Base-by-base conservation (phyloP, 2,113 vertebrate species). In the Condylura cristata region DNA sequence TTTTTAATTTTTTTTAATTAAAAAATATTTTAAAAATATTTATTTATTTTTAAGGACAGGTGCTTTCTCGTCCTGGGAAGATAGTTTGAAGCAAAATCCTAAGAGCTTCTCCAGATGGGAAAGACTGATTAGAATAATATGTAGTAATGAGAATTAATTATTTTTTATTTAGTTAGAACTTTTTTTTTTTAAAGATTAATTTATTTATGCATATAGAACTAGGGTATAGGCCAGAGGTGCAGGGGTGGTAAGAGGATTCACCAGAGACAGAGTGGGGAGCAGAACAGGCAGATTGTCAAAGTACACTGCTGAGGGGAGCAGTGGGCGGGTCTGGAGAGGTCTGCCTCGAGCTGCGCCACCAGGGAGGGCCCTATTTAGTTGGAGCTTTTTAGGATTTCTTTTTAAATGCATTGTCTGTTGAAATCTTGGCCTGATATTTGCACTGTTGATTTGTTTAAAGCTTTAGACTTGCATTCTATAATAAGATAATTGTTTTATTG, bases 1-100 rank as follows among this genome's bases (percentile, higher is more conserved):
- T n/a, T n/a, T n/a, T n/a, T n/a, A n/a, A n/a, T n/a, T n/a, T n/a
- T n/a, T n/a, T n/a, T n/a, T n/a, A n/a, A n/a, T n/a, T n/a, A n/a
- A n/a, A n/a, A n/a, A n/a, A n/a, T n/a, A n/a, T n/a, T n/a, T n/a
- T n/a, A n/a, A n/a, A n/a, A n/a, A n/a, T n/a, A n/a, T n/a, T n/a
- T n/a, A n/a, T n/a, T n/a, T n/a, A n/a, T n/a, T n/a, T n/a, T n/a
- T n/a, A n/a, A n/a, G n/a, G 89, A 86, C 74, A 92, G 83, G 56
- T 84, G 79, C 68, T 88, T 95, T 94, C 78, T 89, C 92, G 74
- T 70, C 82, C 86, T 96, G 92, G 65, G 70, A 92, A 89, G 48
- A 75, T 80, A 17, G n/a, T 86, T 81, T 86, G 82, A 85, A 74
- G 70, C 78, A 96, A 92, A 94, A 86, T 95, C 44, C 32, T 92